Evolutionary conservation across 2,113 vertebrate genomes (phyloP), one percentile per base, ranked within the genome.

Genomic region (Microtus montanus): DNA sequence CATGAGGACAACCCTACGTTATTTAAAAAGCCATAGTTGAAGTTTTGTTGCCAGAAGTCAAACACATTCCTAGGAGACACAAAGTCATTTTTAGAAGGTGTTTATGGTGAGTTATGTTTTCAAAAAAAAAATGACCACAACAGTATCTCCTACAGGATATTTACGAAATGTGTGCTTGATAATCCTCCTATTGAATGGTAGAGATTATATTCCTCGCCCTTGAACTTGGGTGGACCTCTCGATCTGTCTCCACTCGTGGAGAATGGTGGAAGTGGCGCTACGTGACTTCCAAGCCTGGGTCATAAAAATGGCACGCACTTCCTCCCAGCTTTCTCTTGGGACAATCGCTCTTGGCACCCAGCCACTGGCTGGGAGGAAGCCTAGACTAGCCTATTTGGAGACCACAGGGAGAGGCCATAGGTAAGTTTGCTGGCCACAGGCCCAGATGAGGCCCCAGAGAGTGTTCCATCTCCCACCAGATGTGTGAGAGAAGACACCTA

Each of bases 271-370:
- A 93, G 68, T 52, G 52, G 61, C 14, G 19, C 47, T 63, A 90
- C 22, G 7, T 85, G 92, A 91, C 68, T 89, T 64, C 80, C 33
- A 68, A 78, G 47, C 79, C 33, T 44, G 58, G 75, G 28, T 24
- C 80, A 87, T 93, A 93, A 87, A 94, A 91, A 87, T 38, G 95
- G 85, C 92, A 95, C 1, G 3, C 33, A 44, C 47, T 96, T 96
- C 94, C 88, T 96, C 95, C 47, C 11, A 8, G n/a, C 28, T 88
- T 61, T 66, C 38, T 70, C 87, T 52, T n/a, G 41, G 82, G 92
- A 90, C 82, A 71, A 77, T 79, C 22, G 58, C 30, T 89, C 88
- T 92, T 90, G 85, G 88, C 79, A 41, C 35, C 26, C 52, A 74
- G 89, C 75, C 92, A 83, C 80, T 26, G 26, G 33, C 91, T 52